Evolutionary conservation across 2,797 vertebrate genomes (phyloP).

Genomic region (Pampus argenteus): DNA sequence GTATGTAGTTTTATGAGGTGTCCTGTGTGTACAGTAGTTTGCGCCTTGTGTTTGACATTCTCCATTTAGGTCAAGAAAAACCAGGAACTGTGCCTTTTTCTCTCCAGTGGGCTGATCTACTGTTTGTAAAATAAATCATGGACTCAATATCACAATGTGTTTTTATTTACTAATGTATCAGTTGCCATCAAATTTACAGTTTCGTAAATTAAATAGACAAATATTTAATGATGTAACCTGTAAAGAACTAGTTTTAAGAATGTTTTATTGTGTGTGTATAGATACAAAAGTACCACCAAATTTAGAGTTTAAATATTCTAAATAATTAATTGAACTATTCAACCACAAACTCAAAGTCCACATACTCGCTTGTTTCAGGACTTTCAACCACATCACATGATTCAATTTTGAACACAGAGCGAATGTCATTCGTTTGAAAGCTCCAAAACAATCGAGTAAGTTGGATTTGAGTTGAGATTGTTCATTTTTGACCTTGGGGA

Average conservation of each 20-base stretch:
- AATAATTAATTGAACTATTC: too few relatives aligned
- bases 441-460: background rate
- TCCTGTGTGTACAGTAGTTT: slow-evolving; percentile 19
- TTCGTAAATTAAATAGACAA: background rate
- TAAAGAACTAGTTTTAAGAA: background rate
- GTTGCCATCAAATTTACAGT: background rate
- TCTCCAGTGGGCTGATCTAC: slow-evolving; percentile 28
- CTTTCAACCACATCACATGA: background rate
- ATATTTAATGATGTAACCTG: background rate
- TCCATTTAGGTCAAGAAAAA: slow-evolving; percentile 30
- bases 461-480: background rate
- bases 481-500: background rate
- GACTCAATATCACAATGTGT: background rate
- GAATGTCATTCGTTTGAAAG: background rate
- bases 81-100: slow-evolving; percentile 70
- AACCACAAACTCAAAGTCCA: background rate
- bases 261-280: background rate
- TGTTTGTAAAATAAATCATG: slow-evolving; percentile 71
- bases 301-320: too few relatives aligned
- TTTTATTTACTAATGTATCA: background rate
- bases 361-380: background rate
- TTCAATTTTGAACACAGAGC: background rate
- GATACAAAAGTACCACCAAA: too few relatives aligned
- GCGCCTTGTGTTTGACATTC: slow-evolving; percentile 16
- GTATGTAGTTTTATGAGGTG: slow-evolving; percentile 8